phyloP scores from a whole-genome alignment of 2,888 invertebrate genomes.

The Nesidiocoris tenuis region DNA sequence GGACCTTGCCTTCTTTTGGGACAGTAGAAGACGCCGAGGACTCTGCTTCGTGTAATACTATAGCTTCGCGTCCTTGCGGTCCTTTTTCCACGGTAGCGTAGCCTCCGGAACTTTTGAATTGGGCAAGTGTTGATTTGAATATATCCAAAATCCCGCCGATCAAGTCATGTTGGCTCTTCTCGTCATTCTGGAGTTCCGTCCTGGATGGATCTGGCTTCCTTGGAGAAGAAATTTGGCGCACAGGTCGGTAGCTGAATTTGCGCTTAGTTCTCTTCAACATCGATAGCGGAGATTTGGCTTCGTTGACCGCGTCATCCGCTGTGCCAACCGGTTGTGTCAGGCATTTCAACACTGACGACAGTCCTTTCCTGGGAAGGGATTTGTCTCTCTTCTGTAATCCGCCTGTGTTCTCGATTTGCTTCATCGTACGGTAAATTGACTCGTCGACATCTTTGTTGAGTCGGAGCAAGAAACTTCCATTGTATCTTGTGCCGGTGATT shows the following conservation, averaged over 20 bases:
- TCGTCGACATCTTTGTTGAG: constrained; percentile 6
- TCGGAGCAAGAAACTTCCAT: constrained; percentile 1
- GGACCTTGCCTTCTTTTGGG: neutral
- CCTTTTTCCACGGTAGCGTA: neutral
- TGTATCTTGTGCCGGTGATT: constrained; percentile 15
- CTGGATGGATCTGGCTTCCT: neutral
- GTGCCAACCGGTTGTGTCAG: neutral
- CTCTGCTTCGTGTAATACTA: neutral
- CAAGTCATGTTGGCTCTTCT: neutral
- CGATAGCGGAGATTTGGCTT: neutral
- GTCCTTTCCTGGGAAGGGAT: neutral
- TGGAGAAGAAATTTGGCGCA: neutral
- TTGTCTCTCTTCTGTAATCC: neutral
- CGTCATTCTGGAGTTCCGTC: neutral
- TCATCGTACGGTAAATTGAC: constrained; percentile 14
- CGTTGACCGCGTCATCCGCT: neutral
- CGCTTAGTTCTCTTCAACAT: neutral
- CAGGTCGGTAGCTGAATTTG: neutral
- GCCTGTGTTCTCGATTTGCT: neutral
- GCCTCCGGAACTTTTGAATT: neutral
- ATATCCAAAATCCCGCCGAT: neutral
- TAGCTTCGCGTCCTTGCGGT: neutral
- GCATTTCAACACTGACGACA: constrained; percentile 6
- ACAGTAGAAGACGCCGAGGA: neutral
- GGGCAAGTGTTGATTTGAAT: neutral